These are phyloP conservation scores for Plecturocebus donacophilus DNA, from an alignment of 2,113 vertebrate genomes.

Conservation along the genomic window DNA sequence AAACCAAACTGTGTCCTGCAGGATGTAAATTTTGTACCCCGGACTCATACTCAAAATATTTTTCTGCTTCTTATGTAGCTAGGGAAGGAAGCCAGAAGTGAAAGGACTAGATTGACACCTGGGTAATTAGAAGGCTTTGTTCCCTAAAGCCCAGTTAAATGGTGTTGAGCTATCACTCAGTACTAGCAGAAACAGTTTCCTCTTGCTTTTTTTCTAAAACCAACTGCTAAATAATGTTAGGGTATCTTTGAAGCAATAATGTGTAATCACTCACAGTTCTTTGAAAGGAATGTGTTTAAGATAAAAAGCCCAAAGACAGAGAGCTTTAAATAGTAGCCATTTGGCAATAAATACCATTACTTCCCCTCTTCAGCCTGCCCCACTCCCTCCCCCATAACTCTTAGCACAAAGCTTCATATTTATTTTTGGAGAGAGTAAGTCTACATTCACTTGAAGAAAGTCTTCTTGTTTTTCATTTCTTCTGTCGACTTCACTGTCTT, in stretches of 20 bases:
- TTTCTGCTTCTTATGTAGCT: background rate
- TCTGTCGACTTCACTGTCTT: background rate
- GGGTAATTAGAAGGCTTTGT: background rate
- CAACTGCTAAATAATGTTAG: slow-evolving; percentile 41
- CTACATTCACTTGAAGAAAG: background rate
- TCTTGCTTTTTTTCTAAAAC: background rate
- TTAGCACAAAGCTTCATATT: background rate
- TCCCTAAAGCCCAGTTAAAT: slow-evolving; percentile 30
- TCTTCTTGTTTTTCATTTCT: background rate
- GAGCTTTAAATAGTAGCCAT: background rate
- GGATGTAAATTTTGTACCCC: background rate
- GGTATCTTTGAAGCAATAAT: slow-evolving; percentile 34
- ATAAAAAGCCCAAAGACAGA: background rate
- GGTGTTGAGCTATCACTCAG: background rate
- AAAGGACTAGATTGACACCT: background rate
- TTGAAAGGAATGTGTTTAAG: slow-evolving; percentile 47
- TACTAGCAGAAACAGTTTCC: slow-evolving; percentile 3
- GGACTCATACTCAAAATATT: background rate
- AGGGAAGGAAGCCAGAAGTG: background rate
- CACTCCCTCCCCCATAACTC: background rate
- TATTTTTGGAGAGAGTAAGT: background rate
- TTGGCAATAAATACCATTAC: background rate
- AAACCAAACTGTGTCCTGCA: background rate
- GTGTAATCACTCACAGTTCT: slow-evolving; percentile 42
- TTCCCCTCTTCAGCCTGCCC: background rate